Evolutionary conservation across 2,797 vertebrate genomes (phyloP), one percentile per base, ranked within the genome.

Genomic region (Hypotaenidia philippensis): DNA sequence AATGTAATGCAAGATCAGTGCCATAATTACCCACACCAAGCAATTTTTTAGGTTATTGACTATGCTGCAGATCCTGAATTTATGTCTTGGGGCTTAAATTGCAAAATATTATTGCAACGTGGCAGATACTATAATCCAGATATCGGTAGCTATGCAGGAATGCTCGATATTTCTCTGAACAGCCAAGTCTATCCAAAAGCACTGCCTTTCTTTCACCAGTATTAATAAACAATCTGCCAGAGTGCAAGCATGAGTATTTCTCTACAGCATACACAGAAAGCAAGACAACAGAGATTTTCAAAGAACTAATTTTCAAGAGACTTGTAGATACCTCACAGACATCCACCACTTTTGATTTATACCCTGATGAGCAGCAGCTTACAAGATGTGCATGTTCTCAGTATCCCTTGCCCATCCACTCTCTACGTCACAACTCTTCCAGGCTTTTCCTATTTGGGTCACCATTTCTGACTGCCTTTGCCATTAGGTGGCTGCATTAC

Each of bases 11-110:
- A 93, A 94, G 87, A 88, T 89, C 87, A 94, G 66, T 79, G 94
- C 89, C 87, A 52, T 94, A 92, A 94, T 93, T 96, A 96, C 26
- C 70, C 91, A 77, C 53, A 93, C 64, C 68, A 87, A 94, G 92
- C 83, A 84, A 41, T 66, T 94, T 95, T 94, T 96, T 90, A 93
- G 76, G 92, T 96, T 95, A 96, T 84, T 90, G 94, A 94, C 91
- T 89, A 72, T 23, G 50, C 52, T 89, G 91, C 94, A 77, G 85
- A 52, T 89, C 81, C 82, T 72, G 44, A 86, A 88, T 90, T 95
- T 88, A 94, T 74, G 68, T 82, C 87, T 82, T 34, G 17, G 41
- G 29, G 44, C 44, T 83, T 94, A 91, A 94, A 96, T 77, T 82
- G 82, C 70, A 66, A 94, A 94, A 93, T 76, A 87, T 77, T 92